Evolutionary conservation across 2,888 invertebrate species (phyloP).

Genomic region (Cheilosia vulpina): DNA sequence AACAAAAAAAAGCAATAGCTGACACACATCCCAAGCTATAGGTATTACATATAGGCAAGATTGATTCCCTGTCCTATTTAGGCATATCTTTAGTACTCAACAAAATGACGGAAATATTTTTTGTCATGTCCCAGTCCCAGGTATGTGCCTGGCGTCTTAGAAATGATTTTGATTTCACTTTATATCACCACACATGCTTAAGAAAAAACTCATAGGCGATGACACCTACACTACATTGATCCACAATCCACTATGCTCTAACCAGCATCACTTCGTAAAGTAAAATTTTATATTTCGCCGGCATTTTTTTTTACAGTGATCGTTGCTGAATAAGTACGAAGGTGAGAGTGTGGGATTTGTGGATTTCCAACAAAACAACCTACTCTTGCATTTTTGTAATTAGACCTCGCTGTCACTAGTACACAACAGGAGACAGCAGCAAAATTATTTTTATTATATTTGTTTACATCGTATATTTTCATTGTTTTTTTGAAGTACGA

Average conservation of each 20-base stretch:
- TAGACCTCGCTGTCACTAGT: conserved; percentile 4
- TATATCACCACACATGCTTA: conserved; percentile 6
- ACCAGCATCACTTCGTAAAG: too few relatives aligned
- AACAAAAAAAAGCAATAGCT: conserved; percentile 21
- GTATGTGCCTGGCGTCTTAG: conserved; percentile 34
- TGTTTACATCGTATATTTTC: conserved; percentile 1
- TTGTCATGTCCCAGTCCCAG: background rate
- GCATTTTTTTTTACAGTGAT: conserved; percentile 13
- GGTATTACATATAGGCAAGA: background rate
- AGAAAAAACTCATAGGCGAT: conserved; percentile 21
- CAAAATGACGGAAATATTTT: background rate
- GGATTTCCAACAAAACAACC: conserved; percentile 54
- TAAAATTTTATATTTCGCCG: background rate
- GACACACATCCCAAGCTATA: conserved; percentile 26
- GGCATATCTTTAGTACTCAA: too few relatives aligned
- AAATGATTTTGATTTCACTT: conserved; percentile 21
- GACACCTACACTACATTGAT: conserved; percentile 36
- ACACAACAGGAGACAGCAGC: conserved; percentile 9
- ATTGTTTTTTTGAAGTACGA: conserved; percentile 3
- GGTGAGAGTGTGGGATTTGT: conserved; percentile 71
- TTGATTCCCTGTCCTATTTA: too few relatives aligned
- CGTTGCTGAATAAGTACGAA: conserved; percentile 46
- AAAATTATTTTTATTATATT: conserved; percentile 5
- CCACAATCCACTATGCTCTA: background rate
- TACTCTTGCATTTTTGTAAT: conserved; percentile 36